These are phyloP conservation scores for Dicyrtoma fusca DNA, from an alignment of 2,888 invertebrate genomes.

Conservation along the genomic window DNA sequence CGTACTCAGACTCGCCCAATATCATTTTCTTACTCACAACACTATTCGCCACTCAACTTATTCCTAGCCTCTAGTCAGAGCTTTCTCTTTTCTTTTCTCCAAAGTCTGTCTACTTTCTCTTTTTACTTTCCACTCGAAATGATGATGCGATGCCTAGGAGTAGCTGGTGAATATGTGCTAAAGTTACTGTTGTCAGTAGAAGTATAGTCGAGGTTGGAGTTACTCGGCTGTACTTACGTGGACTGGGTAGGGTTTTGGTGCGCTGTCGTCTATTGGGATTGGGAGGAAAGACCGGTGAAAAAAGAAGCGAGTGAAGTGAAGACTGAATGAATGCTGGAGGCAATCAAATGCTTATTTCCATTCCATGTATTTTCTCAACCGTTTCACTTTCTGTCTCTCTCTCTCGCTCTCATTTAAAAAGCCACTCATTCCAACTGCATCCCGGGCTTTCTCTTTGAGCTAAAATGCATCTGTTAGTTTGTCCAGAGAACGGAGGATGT, in stretches of 20 bases:
- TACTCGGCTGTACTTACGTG: background rate
- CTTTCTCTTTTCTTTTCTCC: background rate
- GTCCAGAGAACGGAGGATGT: background rate
- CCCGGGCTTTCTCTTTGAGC: background rate
- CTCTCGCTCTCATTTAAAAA: background rate
- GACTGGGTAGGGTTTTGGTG: too few species aligned
- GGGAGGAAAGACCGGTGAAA: background rate
- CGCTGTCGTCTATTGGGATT: background rate
- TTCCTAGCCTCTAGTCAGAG: too few species aligned
- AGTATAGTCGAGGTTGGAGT: background rate
- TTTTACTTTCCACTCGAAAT: background rate
- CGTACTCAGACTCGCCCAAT: too few species aligned
- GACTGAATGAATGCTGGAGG: slow-evolving; percentile 36
- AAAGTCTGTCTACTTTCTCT: background rate
- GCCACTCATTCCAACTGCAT: slow-evolving; percentile 3
- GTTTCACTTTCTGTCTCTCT: slow-evolving; percentile 19
- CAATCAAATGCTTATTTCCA: slow-evolving; percentile 38
- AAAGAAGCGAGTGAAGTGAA: too few species aligned
- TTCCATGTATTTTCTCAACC: slow-evolving; percentile 40
- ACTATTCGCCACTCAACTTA: too few species aligned
- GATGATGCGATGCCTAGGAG: too few species aligned
- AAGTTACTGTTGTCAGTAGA: too few species aligned
- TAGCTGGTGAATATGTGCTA: too few species aligned
- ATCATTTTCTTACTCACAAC: too few species aligned
- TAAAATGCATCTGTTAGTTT: slow-evolving; percentile 1